phyloP scores from a whole-genome alignment of 2,797 vertebrate genomes.

The Arnoldichthys spilopterus region DNA sequence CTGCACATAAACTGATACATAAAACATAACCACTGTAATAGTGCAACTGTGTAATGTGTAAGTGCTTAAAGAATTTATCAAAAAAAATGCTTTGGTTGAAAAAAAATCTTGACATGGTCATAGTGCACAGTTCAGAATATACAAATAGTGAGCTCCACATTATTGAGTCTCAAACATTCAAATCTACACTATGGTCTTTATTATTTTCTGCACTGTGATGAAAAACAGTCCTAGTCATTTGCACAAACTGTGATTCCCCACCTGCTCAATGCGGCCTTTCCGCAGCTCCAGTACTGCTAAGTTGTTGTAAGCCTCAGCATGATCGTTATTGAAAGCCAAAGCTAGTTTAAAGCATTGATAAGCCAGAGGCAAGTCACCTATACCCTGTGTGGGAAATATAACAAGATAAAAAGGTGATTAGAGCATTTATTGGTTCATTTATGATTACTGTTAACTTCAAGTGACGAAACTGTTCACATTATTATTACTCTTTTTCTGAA shows the following conservation, averaged over 20 bases:
- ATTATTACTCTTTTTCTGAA: not conserved
- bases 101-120: too few species aligned
- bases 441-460: not conserved
- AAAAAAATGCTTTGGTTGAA: too few species aligned
- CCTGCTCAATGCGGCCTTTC: slow-evolving; percentile 91
- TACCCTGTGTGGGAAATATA: slow-evolving; percentile 79
- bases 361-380: slow-evolving; percentile 88
- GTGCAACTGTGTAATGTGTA: too few species aligned
- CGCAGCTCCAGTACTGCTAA: slow-evolving; percentile 92
- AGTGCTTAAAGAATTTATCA: too few species aligned
- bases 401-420: not conserved
- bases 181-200: too few species aligned
- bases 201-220: not conserved
- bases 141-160: too few species aligned
- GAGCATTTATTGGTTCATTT: not conserved
- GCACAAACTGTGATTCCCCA: slow-evolving; percentile 59
- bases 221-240: not conserved
- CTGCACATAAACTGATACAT: too few species aligned
- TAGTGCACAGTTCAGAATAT: too few species aligned
- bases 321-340: slow-evolving; percentile 89
- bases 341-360: slow-evolving; percentile 94
- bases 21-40: too few species aligned
- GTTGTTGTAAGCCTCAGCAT: slow-evolving; percentile 96
- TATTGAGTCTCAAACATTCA: not conserved
- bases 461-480: not conserved